These are phyloP conservation scores for Erythrocercus mccallii DNA, from an alignment of 2,113 vertebrate species.

Conservation along the genomic window DNA sequence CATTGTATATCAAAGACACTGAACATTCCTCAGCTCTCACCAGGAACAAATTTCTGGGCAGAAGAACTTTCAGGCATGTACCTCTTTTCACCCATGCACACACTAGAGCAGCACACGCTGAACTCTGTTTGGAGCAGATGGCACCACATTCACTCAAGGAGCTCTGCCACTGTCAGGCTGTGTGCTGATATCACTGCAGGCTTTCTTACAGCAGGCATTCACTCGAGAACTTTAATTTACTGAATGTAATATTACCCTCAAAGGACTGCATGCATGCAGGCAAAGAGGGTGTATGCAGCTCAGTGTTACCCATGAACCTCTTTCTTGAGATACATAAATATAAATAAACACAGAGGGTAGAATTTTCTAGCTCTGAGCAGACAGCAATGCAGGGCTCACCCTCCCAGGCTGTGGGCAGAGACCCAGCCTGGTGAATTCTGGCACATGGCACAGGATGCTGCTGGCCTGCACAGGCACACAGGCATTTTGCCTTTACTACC, in stretches of 20 bases:
- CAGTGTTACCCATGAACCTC: neutral
- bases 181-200: neutral
- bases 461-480: neutral
- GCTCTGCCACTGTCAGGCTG: neutral
- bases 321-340: neutral
- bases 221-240: neutral
- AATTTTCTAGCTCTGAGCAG: neutral
- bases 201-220: neutral
- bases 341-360: neutral
- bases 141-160: neutral
- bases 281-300: neutral
- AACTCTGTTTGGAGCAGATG: neutral
- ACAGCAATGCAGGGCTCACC: neutral
- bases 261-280: neutral
- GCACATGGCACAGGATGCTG: neutral
- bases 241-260: neutral
- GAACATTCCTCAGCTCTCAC: neutral
- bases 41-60: neutral
- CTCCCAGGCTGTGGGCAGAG: neutral
- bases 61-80: neutral
- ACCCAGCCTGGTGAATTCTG: neutral
- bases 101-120: rapidly evolving
- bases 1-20: neutral
- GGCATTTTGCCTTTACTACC: too few species aligned
- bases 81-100: neutral